A percentile compares a stretch with the other conserved stretches of the same genome.
Evolutionary conservation across 2,797 vertebrate genomes (phyloP).

Genomic region (Cyclopterus lumpus): DNA sequence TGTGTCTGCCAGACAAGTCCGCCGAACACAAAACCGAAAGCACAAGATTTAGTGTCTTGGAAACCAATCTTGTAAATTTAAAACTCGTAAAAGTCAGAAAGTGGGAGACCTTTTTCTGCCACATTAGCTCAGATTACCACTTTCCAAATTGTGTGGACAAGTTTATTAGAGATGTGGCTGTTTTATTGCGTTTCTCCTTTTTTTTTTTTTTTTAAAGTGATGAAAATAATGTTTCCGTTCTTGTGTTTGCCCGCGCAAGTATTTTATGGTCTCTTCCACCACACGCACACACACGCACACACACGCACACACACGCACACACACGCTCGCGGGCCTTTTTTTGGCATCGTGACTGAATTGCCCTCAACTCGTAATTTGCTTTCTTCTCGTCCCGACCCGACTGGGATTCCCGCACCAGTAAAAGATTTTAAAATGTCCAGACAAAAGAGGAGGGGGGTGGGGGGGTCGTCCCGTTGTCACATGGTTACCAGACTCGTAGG

Average conservation of each 20-base stretch:
- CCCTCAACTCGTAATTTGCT: slow-evolving; percentile 73
- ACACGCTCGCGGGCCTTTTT: slow-evolving; percentile 40
- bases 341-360: slow-evolving; percentile 68
- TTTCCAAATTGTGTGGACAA: slow-evolving; percentile 1
- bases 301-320: slow-evolving; percentile 28
- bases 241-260: slow-evolving; percentile 14
- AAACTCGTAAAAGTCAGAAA: slow-evolving; percentile 57
- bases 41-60: slow-evolving; percentile 54
- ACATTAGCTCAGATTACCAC: not conserved
- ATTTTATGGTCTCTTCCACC: slow-evolving; percentile 41
- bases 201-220: not conserved
- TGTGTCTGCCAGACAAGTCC: slow-evolving; percentile 40
- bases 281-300: slow-evolving; percentile 47
- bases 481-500: slow-evolving; percentile 75
- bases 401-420: slow-evolving; percentile 82
- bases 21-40: slow-evolving; percentile 67
- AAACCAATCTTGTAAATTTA: slow-evolving; percentile 70
- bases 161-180: not conserved
- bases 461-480: no score
- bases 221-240: slow-evolving; percentile 12
- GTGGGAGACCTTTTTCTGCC: slow-evolving; percentile 27
- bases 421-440: slow-evolving; percentile 79
- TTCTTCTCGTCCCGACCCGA: slow-evolving; percentile 72
- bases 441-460: no score
- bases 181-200: not conserved